Conservation (phyloP, 1,140 invertebrate genomes). For the Pteromalus puparum region DNA sequence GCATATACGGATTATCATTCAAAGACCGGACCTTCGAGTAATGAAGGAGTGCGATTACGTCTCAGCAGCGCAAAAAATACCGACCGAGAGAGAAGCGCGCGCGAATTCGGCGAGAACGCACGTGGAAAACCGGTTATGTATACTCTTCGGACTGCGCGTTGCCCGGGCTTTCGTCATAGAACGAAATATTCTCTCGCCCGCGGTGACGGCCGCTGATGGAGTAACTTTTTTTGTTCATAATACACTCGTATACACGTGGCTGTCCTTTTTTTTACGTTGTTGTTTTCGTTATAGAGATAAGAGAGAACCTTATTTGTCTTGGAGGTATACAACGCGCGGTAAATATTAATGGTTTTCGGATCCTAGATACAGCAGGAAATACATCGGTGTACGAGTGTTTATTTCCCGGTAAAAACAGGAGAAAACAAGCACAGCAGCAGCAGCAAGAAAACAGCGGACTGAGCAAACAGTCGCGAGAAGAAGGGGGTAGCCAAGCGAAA, state of each 20-base stretch:
- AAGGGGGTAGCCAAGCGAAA: slow-evolving; percentile 63
- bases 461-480: slow-evolving; percentile 50
- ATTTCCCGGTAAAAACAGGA: background rate
- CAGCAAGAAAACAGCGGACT: slow-evolving; percentile 4
- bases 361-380: too few species aligned
- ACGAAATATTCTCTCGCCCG: slow-evolving; percentile 19
- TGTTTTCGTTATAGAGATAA: too few species aligned
- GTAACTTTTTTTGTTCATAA: background rate
- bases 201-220: slow-evolving; percentile 1
- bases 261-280: too few species aligned
- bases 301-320: too few species aligned
- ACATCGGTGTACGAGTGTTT: background rate
- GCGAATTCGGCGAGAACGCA: slow-evolving; percentile 27
- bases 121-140: slow-evolving; percentile 45
- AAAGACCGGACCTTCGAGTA: background rate
- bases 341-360: too few species aligned
- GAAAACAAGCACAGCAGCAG: background rate
- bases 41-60: slow-evolving; percentile 11
- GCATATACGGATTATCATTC: background rate
- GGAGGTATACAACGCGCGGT: too few species aligned
- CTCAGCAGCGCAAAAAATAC: background rate
- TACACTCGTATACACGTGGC: too few species aligned
- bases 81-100: background rate
- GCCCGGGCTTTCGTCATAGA: slow-evolving; percentile 42
- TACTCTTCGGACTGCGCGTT: background rate